A percentile compares a stretch with the other conserved stretches of the same genome.
Evolutionary conservation across 2,113 vertebrate species (phyloP).

Genomic region (Uria aalge): DNA sequence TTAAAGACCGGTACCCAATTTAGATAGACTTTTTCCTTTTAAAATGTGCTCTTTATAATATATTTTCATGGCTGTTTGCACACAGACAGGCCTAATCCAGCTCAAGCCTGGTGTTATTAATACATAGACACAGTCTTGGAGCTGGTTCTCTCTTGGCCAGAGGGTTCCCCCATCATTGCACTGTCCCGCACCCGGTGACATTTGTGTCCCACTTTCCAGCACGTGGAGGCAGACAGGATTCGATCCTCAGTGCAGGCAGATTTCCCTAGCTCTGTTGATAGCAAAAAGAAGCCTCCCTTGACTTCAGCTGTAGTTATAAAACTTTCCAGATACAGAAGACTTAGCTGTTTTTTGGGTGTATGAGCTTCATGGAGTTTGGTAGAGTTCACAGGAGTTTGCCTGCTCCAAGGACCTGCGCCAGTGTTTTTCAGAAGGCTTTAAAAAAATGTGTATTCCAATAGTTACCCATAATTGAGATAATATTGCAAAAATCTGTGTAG

Average conservation of each 20-base stretch:
- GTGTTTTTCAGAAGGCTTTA: not conserved
- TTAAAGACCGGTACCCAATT: not conserved
- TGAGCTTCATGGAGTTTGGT: not conserved
- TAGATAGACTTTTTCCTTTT: not conserved
- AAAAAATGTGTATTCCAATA: not conserved
- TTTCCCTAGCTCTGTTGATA: not conserved
- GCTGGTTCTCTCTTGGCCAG: not conserved
- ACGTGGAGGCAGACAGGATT: rapidly evolving
- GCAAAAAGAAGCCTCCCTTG: not conserved
- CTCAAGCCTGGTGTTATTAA: not conserved
- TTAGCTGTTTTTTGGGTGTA: not conserved
- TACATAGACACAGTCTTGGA: not conserved
- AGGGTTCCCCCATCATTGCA: not conserved
- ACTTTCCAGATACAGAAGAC: not conserved
- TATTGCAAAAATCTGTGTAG: not conserved
- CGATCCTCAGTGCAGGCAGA: not conserved
- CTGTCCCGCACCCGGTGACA: not conserved
- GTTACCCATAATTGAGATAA: not conserved
- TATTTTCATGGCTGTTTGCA: not conserved
- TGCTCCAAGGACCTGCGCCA: not conserved
- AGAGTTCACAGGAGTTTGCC: not conserved
- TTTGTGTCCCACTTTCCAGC: not conserved
- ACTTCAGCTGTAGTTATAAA: not conserved
- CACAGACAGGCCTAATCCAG: not conserved
- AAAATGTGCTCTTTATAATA: not conserved